phyloP scores from a whole-genome alignment of 2,113 vertebrate genomes.

The Tympanuchus pallidicinctus region DNA sequence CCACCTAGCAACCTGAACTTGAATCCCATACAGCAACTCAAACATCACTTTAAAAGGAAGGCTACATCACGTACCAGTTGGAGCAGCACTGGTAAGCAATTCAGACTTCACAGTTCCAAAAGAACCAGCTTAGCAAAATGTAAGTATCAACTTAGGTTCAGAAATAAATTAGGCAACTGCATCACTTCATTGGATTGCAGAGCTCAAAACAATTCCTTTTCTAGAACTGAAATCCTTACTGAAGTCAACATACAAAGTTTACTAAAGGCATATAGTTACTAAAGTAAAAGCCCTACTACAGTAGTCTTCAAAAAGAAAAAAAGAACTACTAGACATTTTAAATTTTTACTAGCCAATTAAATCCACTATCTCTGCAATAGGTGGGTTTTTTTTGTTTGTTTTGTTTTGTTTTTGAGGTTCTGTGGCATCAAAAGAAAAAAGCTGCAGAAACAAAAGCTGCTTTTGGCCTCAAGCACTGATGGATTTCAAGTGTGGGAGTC shows the following conservation, averaged over 20 bases:
- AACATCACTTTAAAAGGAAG: background rate
- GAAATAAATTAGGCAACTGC: constrained; percentile 53
- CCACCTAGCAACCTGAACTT: background rate
- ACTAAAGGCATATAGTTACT: background rate
- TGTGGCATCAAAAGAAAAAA: background rate
- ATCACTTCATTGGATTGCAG: constrained; percentile 23
- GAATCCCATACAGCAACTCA: background rate
- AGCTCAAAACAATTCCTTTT: constrained; percentile 58
- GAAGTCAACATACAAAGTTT: background rate
- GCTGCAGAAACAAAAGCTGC: background rate
- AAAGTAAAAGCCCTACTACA: background rate
- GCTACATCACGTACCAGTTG: background rate
- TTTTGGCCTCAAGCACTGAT: background rate
- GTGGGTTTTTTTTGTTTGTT: no score
- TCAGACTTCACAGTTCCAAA: background rate
- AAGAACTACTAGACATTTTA: background rate
- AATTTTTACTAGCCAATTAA: background rate
- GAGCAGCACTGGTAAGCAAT: background rate
- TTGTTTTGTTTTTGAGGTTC: background rate
- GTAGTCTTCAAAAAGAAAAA: background rate
- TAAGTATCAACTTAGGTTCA: constrained; percentile 53
- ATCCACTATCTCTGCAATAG: background rate
- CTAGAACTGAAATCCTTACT: background rate
- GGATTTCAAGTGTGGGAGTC: background rate
- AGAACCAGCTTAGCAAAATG: constrained; percentile 39